Evolutionary conservation across 2,888 invertebrate genomes (phyloP).

Genomic region (Leptopilina drosophilae): DNA sequence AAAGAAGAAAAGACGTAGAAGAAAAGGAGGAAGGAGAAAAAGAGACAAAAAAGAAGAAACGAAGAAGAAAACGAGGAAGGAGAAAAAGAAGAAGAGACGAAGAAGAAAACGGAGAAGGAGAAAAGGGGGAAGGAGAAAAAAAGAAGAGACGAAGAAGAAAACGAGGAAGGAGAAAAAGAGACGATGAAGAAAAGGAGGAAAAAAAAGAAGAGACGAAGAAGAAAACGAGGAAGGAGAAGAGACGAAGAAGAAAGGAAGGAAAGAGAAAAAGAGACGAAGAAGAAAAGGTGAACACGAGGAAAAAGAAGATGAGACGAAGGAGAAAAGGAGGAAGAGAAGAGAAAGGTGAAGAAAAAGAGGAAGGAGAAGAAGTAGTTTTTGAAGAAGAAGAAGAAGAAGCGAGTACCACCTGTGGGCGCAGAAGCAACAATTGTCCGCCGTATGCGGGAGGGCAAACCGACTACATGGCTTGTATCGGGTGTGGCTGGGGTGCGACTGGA

Average conservation of each 20-base stretch:
- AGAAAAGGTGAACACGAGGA: slow-evolving; percentile 35
- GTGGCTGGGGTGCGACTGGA: slow-evolving; percentile 75
- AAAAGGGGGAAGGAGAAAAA: slow-evolving; percentile 45
- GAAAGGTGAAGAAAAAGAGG: slow-evolving; percentile 29
- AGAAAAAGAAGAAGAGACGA: slow-evolving; percentile 12
- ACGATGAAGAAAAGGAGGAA: slow-evolving; percentile 48
- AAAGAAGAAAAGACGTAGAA: slow-evolving; percentile 34
- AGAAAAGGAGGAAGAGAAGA: too few species aligned
- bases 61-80: slow-evolving; percentile 55
- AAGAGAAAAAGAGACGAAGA: slow-evolving; percentile 54
- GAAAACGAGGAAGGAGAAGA: too few species aligned
- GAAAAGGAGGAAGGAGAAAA: slow-evolving; percentile 52
- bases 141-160: slow-evolving; percentile 55
- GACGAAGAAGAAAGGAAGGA: too few species aligned
- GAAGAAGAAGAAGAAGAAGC: slow-evolving; percentile 55
- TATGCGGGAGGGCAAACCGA: slow-evolving; percentile 76
- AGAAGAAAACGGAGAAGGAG: slow-evolving; percentile 36
- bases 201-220: too few species aligned
- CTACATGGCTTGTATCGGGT: slow-evolving; percentile 77
- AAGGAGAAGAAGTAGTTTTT: slow-evolving; percentile 35
- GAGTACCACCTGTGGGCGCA: slow-evolving; percentile 76
- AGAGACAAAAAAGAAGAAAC: background rate
- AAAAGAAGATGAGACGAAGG: too few species aligned
- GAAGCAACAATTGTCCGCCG: slow-evolving; percentile 78
- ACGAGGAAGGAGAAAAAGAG: slow-evolving; percentile 47